Evolutionary conservation across 1,140 invertebrate species (phyloP).

Genomic region (Temnothorax curvispinosus): DNA sequence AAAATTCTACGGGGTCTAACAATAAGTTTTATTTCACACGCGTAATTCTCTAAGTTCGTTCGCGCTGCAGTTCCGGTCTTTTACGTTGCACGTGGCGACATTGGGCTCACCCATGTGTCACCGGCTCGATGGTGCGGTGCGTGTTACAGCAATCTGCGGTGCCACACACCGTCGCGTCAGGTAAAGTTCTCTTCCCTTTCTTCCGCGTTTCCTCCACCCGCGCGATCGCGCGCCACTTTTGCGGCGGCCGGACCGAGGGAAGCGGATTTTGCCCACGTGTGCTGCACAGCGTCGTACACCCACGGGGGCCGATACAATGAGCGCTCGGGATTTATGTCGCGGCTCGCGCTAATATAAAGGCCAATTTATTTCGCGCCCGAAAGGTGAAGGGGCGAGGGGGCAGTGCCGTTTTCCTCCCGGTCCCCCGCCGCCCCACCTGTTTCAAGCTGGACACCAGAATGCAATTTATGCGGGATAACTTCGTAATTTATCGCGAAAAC

Average conservation of each 20-base stretch:
- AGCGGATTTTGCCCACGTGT: conserved; percentile 79
- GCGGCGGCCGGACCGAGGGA: conserved; percentile 44
- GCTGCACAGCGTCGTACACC: conserved; percentile 75
- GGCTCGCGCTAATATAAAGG: conserved; percentile 81
- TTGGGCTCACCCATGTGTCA: conserved; percentile 8
- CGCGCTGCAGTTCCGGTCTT: neutral
- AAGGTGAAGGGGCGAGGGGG: conserved; percentile 3
- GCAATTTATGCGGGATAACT: conserved; percentile 81
- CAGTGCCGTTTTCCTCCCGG: neutral
- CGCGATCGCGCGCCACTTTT: conserved; percentile 69
- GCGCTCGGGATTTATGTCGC: conserved; percentile 79
- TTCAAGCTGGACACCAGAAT: conserved; percentile 70
- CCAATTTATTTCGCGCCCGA: conserved; percentile 79
- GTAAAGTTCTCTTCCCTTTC: conserved; percentile 1
- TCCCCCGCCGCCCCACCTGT: conserved; percentile 40
- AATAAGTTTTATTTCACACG: neutral
- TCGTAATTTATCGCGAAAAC: conserved; percentile 81
- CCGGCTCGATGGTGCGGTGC: neutral
- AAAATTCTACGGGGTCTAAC: neutral
- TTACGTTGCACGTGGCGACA: neutral
- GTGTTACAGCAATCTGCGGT: conserved; percentile 21
- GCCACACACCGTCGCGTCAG: neutral
- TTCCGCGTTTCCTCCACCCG: conserved; percentile 60
- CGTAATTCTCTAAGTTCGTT: neutral
- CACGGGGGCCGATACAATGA: conserved; percentile 81